These are phyloP conservation scores for Eutolmus rufibarbis DNA, from an alignment of 2,888 invertebrate species.

Conservation along the genomic window DNA sequence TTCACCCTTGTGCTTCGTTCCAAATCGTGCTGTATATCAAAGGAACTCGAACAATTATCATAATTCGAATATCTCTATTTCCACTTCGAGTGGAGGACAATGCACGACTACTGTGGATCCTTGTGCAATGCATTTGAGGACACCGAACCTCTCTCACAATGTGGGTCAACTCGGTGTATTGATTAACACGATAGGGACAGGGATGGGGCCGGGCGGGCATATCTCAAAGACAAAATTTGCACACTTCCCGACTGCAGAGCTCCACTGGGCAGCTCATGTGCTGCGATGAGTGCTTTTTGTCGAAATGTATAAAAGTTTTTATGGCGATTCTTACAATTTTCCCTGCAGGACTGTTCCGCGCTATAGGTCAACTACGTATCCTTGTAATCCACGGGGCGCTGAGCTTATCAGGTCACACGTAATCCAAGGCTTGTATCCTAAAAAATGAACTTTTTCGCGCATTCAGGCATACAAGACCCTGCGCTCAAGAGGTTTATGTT, in stretches of 20 bases:
- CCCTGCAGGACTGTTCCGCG: not conserved
- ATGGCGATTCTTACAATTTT: not conserved
- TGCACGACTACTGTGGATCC: constrained; percentile 2
- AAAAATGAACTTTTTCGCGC: not conserved
- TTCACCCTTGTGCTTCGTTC: not conserved
- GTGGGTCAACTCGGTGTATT: constrained; percentile 33
- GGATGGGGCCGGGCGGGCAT: not conserved
- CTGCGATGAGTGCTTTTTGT: not conserved
- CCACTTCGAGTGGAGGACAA: not conserved
- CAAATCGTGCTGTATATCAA: not conserved
- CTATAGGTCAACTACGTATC: not conserved
- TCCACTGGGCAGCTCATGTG: not conserved
- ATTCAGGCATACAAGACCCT: not conserved
- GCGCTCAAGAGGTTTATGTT: not conserved
- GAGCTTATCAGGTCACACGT: not conserved
- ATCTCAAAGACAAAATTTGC: constrained; percentile 4
- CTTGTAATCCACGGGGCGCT: not conserved
- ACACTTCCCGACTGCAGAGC: not conserved
- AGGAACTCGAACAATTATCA: not conserved
- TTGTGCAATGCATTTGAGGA: constrained; percentile 19
- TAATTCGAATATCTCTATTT: constrained; percentile 22
- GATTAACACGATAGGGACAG: constrained; percentile 19
- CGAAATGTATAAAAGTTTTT: not conserved
- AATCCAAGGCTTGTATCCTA: constrained; percentile 24
- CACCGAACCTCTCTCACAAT: constrained; percentile 36